Percentiles rank a stretch among this genome's conserved stretches.
Evolutionary conservation across 2,888 invertebrate genomes (phyloP).

Genomic region (Agonopterix subpropinquella): DNA sequence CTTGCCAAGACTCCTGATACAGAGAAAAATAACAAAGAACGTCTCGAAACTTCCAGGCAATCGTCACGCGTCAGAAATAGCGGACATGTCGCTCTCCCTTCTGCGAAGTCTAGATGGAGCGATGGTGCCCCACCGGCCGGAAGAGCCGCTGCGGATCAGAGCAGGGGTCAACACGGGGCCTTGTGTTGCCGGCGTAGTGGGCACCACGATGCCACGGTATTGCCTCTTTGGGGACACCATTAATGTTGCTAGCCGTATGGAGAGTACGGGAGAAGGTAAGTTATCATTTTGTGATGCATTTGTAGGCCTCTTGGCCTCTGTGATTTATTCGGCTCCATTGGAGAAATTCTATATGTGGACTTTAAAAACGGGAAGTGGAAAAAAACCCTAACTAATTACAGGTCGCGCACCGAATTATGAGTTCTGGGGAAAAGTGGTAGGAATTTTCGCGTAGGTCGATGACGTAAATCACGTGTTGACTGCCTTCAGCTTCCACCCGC

Average conservation of each 20-base stretch:
- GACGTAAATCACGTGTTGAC: too few species aligned
- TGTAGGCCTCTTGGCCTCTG: too few species aligned
- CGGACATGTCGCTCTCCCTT: conserved; percentile 76
- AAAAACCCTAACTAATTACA: too few species aligned
- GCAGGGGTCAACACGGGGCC: conserved; percentile 79
- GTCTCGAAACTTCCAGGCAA: conserved; percentile 43
- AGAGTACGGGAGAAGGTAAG: conserved; percentile 72
- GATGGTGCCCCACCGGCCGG: conserved; percentile 70
- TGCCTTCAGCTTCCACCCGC: too few species aligned
- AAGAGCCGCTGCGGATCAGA: conserved; percentile 64
- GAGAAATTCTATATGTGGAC: too few species aligned
- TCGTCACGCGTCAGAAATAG: conserved; percentile 76
- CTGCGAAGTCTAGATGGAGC: conserved; percentile 69
- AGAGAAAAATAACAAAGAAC: too few species aligned
- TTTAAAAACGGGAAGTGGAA: too few species aligned
- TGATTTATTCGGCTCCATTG: too few species aligned
- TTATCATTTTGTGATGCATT: not conserved
- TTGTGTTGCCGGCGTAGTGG: conserved; percentile 79
- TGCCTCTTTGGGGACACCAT: conserved; percentile 79
- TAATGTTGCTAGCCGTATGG: conserved; percentile 80
- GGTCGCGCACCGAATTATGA: too few species aligned
- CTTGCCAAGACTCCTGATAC: too few species aligned
- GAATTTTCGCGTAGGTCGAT: too few species aligned
- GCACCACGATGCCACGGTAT: conserved; percentile 78
- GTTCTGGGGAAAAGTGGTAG: too few species aligned